Base-by-base conservation (phyloP, 2,888 invertebrate genomes). In the Cephalotes varians region DNA sequence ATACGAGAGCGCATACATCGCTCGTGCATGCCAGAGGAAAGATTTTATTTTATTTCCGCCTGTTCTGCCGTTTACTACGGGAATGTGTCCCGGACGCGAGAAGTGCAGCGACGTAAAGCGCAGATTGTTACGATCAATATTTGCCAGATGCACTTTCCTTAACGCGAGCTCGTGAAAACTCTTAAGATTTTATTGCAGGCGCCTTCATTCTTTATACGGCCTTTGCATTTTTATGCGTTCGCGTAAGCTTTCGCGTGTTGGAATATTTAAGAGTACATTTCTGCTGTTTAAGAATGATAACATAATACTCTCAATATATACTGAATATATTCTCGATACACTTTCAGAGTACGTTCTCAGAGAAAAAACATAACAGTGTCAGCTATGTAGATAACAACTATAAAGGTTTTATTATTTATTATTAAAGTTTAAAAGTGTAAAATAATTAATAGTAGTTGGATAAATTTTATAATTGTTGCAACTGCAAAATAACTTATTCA, bases 91-190 rank as follows among this genome's bases (percentile, higher is more conserved):
- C 44, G 56, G 18, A 25, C 44, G 56, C 65, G 71, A 47, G 44
- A 69, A 56, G 56, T 56, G 34, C 71, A 69, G 40, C 76, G 65
- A 56, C 44, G 56, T 77, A 34, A 77, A 77, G 77, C 71, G 77
- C 77, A 69, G 71, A 69, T 79, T 79, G 77, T 79, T 69, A 79
- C 77, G 77, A 79, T 79, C 77, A 79, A 79, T 79, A 79, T 79
- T 79, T 69, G 77, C 77, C 77, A 79, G 77, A 79, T 79, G 77
- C 44, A 79, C 56, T 79, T 79, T 44, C 44, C 56, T 77, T 69
- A 69, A 58, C 71, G 71, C 40, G 54, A 44, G 54, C 69, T 69
- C 56, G 44, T 54, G 56, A 44, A 18, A 69, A 71, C 56, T 51
- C 77, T 3, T 7, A 69, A 12, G 21, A 51, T 69, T 79, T 69